Evolutionary conservation across 2,888 invertebrate species (phyloP), one percentile per base, ranked within the genome.

Genomic region (Zhuqinia jingwanae): DNA sequence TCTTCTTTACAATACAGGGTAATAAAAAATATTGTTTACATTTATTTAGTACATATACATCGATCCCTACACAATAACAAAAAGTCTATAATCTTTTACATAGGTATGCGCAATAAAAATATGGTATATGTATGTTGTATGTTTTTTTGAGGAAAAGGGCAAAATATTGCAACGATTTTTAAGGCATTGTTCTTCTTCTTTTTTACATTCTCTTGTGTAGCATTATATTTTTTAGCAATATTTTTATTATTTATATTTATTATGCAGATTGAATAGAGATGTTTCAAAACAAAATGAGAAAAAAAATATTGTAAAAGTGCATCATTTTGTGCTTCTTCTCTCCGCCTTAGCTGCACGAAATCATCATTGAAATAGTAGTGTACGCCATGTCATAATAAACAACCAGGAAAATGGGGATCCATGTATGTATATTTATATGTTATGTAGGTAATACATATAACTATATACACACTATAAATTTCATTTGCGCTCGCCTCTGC

Each of bases 211-310:
- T 68, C 15, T 36, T 58, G 17, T 36, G 25, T 58, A 42, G 17
- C 30, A 30, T 75, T 56, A 27, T 17, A 10, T n/a, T 45, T 30
- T 45, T 73, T 15, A 68, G 25, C 1, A 25, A 50, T 50, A 50
- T 50, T 2, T 50, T 8, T n/a, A 13, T 2, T 50, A 50, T 50
- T 2, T 50, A 50, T n/a, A 13, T 2, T 47, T 22, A 60, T 60
- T 80, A 80, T 80, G 80, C 58, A 80, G 70, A 79, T 79, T 56
- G 63, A 47, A 70, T 80, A 70, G 70, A 80, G 68, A 80, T 70
- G 80, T 80, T 79, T 79, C 63, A 68, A 47, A 79, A 79, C 36
- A 36, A 22, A 58, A 42, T n/a, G 42, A 36, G 11, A 68, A n/a
- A 58, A 70, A 45, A 60, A 45, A 36, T 60, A 77, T 77, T 77